These are phyloP conservation scores for Mus minutoides DNA, from an alignment of 2,797 vertebrate species.

Conservation along the genomic window DNA sequence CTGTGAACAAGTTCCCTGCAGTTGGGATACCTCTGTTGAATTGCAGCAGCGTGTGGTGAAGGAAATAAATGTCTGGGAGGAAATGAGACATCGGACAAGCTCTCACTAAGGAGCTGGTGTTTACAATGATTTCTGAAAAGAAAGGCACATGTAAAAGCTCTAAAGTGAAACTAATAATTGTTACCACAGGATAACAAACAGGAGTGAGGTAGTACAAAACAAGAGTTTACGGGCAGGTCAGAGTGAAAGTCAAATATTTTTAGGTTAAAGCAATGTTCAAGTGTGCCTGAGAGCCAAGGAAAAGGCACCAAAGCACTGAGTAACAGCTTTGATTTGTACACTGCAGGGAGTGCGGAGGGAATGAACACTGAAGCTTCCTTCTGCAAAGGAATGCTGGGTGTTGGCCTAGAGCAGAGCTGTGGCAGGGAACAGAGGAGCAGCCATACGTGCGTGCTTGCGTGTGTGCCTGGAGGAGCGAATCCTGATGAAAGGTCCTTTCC, in stretches of 20 bases:
- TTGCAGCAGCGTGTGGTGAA: neutral
- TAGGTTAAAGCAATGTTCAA: neutral
- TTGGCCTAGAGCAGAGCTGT: neutral
- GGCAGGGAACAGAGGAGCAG: neutral
- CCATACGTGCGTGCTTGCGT: neutral
- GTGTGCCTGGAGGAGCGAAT: neutral
- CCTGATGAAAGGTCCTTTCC: neutral
- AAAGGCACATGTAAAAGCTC: neutral
- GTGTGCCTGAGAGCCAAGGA: constrained; percentile 35
- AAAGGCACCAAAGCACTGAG: neutral
- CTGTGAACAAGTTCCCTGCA: neutral
- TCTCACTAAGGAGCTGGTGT: neutral
- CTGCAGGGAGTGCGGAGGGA: neutral
- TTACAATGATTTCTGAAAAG: constrained; percentile 54
- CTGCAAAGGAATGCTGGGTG: neutral
- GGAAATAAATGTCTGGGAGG: neutral
- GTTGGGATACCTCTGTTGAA: constrained; percentile 21
- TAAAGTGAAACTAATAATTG: neutral
- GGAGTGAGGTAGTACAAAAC: neutral
- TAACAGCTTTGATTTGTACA: constrained; percentile 19
- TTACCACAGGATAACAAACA: constrained; percentile 18
- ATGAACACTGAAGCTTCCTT: neutral
- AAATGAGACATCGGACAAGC: neutral
- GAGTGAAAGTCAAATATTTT: constrained; percentile 4
- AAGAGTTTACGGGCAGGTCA: neutral